Evolutionary conservation across 2,888 invertebrate species (phyloP), one percentile per base, ranked within the genome.

Genomic region (Polyommatus icarus): DNA sequence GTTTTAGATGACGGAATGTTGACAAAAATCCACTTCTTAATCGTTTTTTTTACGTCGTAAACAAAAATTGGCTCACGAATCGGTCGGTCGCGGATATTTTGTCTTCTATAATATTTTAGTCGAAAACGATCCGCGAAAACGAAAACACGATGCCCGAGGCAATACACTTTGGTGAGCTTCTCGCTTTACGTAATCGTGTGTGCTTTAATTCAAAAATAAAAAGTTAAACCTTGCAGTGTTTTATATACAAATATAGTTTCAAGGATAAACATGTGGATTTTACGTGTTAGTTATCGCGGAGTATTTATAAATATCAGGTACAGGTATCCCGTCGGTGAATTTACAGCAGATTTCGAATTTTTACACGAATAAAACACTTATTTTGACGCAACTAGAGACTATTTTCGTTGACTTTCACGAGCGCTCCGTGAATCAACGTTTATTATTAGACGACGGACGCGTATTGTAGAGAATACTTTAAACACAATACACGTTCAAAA

Each of bases 371-470:
- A 86, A 86, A 84, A 82, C 71, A 83, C 85, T 82, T 86, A 85
- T 85, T 87, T 89, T 91, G 91, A 91, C 91, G 92, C 91, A 90
- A 91, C 83, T 79, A 81, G 83, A 78, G 85, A 87, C 89, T 91
- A 91, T 93, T 91, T 90, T 84, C 83, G 87, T 88, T 85, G 86
- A 84, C 85, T 83, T 86, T 84, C 84, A 84, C 80, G 83, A 82
- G 84, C 84, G 85, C 84, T 82, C 83, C 84, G 87, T 93, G 93
- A 93, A 90, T 93, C 93, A 91, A 90, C 86, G 82, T 83, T 87
- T 93, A 91, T 89, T 91, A 87, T 87, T 87, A 87, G 84, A 89
- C 81, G 89, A 89, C 88, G 87, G 84, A 86, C 86, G 84, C 57
- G 78, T 61, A 75, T 75, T 79, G 78, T 77, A 50, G 20, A 46